Evolutionary conservation across 2,797 vertebrate genomes (phyloP).

Genomic region (Cryptoprocta ferox): DNA sequence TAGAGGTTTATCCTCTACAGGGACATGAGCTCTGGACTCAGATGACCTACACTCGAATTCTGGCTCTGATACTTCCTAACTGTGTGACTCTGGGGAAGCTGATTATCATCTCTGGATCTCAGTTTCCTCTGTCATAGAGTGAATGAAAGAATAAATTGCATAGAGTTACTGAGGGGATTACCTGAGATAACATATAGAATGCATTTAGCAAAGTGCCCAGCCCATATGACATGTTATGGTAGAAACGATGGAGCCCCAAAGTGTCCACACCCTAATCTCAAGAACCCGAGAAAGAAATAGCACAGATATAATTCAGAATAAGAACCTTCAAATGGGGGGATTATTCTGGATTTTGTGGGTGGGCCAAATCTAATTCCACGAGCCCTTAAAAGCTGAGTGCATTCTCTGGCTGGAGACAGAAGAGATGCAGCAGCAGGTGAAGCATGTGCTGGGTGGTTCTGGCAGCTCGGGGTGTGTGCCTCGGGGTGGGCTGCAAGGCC

Average conservation of each 20-base stretch:
- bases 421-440: background rate
- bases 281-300: background rate
- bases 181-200: background rate
- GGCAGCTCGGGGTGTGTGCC: background rate
- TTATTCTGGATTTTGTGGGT: background rate
- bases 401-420: background rate
- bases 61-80: background rate
- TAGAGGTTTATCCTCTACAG: background rate
- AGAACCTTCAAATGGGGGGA: background rate
- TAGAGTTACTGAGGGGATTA: background rate
- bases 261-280: background rate
- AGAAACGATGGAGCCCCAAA: background rate
- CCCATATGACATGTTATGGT: background rate
- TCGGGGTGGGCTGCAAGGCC: conserved; percentile 88
- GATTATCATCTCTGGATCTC: background rate
- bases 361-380: background rate
- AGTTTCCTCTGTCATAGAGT: background rate
- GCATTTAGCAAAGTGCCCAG: background rate
- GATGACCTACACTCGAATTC: background rate
- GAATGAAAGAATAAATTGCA: background rate
- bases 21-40: background rate
- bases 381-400: background rate
- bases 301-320: background rate
- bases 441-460: background rate
- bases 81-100: background rate